These are phyloP conservation scores for Turritopsis dohrnii DNA, from an alignment of 30 jellyfish, hydroid and myxozoan genomes.

Conservation along the genomic window DNA sequence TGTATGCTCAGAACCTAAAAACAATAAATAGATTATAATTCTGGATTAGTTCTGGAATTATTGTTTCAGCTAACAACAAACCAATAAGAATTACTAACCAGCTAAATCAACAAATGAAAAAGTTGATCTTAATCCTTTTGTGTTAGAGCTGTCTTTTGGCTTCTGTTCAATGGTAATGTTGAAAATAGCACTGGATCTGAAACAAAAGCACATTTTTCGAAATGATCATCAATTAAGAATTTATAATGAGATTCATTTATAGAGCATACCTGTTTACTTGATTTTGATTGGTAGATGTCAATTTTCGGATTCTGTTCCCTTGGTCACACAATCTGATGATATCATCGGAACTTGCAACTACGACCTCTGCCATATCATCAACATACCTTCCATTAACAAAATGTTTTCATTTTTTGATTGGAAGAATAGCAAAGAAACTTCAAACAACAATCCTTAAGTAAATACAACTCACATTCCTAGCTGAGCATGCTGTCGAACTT, in stretches of 20 bases:
- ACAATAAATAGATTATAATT: background rate
- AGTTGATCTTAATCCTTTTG: constrained; percentile 48
- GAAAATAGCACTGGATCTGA: constrained; percentile 56
- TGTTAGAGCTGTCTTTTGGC: constrained; percentile 38
- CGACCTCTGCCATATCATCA: constrained; percentile 81
- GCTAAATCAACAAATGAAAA: constrained; percentile 62
- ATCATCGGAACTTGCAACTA: constrained; percentile 70
- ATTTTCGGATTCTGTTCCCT: constrained; percentile 70
- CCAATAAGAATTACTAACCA: background rate
- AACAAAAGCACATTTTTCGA: background rate
- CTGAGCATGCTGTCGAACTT: constrained; percentile 77
- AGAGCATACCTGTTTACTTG: constrained; percentile 6
- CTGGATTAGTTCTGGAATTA: background rate
- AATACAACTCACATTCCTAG: constrained; percentile 41
- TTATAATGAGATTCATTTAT: background rate
- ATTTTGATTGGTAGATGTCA: constrained; percentile 27
- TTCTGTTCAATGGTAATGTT: constrained; percentile 64
- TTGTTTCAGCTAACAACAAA: too few species aligned
- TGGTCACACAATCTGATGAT: constrained; percentile 71
- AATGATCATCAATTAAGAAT: too few species aligned
- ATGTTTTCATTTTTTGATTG: background rate
- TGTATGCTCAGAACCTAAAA: constrained; percentile 67
- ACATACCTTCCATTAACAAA: constrained; percentile 25
- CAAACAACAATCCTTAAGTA: background rate
- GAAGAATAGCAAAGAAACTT: background rate